phyloP scores from a whole-genome alignment of 2,113 vertebrate genomes.

The Pterocles burchelli region DNA sequence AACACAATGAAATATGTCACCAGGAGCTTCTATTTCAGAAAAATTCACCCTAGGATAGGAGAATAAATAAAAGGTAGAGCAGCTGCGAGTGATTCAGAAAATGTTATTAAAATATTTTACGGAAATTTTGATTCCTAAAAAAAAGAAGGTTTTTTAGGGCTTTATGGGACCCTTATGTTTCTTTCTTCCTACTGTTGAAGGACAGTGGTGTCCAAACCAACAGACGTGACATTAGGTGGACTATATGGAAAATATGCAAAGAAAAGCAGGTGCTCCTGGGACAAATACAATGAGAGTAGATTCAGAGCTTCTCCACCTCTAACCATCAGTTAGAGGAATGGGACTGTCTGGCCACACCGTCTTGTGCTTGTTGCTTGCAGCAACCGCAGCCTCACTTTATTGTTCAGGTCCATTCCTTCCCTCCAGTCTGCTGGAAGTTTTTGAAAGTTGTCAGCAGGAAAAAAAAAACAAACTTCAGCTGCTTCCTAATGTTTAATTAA shows the following conservation, averaged over 20 bases:
- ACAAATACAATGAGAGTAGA: background rate
- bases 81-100: background rate
- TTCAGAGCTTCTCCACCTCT: background rate
- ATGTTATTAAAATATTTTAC: background rate
- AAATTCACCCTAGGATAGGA: background rate
- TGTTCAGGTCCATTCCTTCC: background rate
- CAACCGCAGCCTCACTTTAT: background rate
- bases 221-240: background rate
- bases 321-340: background rate
- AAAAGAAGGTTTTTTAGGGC: background rate
- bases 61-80: background rate
- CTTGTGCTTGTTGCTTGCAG: background rate
- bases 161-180: background rate
- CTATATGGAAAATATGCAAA: background rate
- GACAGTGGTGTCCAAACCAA: background rate
- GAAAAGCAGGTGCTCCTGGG: background rate
- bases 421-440: background rate
- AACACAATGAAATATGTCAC: background rate
- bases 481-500: background rate
- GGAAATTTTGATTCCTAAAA: background rate
- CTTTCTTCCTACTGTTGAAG: background rate
- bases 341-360: fast-evolving
- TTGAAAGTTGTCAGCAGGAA: background rate
- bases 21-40: background rate
- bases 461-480: background rate